Percentiles rank a stretch among this genome's conserved stretches.
Evolutionary conservation across 2,888 invertebrate species (phyloP).

Genomic region (Stictocephala bisonia): DNA sequence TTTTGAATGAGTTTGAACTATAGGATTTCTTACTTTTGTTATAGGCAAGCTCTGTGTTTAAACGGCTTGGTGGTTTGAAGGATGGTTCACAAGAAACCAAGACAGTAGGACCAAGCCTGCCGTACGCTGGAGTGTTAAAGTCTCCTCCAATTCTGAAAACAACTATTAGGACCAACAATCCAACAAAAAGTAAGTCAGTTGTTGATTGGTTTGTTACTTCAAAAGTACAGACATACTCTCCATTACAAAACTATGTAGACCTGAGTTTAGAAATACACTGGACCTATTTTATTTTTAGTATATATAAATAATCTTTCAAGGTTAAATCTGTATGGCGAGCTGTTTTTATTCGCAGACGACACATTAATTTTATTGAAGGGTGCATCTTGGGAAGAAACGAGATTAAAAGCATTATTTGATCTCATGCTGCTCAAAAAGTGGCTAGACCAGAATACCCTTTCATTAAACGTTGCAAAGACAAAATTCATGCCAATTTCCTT

Average conservation of each 20-base stretch:
- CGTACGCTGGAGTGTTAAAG: slow-evolving; percentile 41
- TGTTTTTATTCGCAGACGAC: no score
- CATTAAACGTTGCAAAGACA: no score
- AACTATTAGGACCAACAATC: no score
- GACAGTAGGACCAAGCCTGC: slow-evolving; percentile 8
- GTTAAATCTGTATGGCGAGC: no score
- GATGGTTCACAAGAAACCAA: background rate
- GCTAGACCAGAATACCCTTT: no score
- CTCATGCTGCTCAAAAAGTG: no score
- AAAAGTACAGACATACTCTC: background rate
- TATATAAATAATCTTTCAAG: no score
- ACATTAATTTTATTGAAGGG: no score
- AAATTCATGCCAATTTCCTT: no score
- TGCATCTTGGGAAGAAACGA: no score
- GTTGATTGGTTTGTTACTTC: background rate
- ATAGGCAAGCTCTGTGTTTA: slow-evolving; percentile 23
- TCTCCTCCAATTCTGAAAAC: background rate
- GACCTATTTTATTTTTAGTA: no score
- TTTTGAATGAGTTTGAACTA: background rate
- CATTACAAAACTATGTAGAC: background rate
- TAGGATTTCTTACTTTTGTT: background rate
- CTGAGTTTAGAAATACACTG: background rate
- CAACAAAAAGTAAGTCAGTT: background rate
- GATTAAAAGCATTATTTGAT: no score
- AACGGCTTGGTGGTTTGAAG: slow-evolving; percentile 8